Evolutionary conservation across 1,140 invertebrate species (phyloP).

Genomic region (Ceratoteleas bidentatus): DNA sequence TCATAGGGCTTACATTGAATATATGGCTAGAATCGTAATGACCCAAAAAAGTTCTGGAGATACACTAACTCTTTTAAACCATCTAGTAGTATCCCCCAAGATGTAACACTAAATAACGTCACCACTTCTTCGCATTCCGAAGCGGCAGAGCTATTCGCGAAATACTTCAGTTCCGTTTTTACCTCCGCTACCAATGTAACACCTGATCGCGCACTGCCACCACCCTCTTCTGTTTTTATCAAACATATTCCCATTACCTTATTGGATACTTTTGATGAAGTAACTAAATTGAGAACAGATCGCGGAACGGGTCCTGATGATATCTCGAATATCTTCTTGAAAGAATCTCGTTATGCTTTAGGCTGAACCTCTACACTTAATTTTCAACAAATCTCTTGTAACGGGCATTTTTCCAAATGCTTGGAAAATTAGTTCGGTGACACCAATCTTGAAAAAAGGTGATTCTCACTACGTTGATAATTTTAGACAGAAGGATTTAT

Average conservation of each 20-base stretch:
- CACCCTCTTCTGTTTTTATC: background rate
- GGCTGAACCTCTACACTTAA: background rate
- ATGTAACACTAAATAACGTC: background rate
- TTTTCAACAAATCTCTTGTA: background rate
- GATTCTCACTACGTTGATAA: background rate
- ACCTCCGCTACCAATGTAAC: background rate
- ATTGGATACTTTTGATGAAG: background rate
- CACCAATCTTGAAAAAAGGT: background rate
- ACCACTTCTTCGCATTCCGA: background rate
- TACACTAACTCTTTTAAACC: conserved; percentile 1
- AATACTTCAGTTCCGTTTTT: background rate
- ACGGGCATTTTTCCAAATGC: background rate
- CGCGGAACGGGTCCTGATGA: background rate
- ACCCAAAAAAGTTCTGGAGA: conserved; percentile 20
- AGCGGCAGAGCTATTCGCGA: background rate
- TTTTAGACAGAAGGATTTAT: too few species aligned
- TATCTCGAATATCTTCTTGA: background rate
- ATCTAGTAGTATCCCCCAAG: background rate
- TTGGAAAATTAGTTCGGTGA: background rate
- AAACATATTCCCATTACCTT: background rate
- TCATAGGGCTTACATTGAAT: background rate
- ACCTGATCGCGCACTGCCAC: too few species aligned
- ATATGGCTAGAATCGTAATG: background rate
- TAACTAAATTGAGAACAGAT: background rate
- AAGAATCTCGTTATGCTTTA: background rate